Percentiles rank a stretch among this genome's conserved stretches.
phyloP scores from a whole-genome alignment of 2,888 invertebrate genomes.

The Dorcus parallelipipedus region DNA sequence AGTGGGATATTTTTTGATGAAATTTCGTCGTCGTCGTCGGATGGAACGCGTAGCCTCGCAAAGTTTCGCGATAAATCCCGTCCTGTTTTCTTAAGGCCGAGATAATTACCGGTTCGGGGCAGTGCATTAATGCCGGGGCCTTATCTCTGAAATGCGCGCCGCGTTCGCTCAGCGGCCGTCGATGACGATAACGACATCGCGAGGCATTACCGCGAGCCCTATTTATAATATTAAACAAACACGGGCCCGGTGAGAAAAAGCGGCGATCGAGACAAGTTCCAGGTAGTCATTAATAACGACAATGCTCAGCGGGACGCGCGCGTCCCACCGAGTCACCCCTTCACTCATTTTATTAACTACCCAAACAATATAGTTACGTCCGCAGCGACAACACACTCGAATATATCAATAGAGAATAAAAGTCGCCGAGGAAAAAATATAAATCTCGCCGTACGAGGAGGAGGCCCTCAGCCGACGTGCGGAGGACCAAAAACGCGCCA shows the following conservation, averaged over 20 bases:
- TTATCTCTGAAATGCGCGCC: no score
- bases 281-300: slow-evolving; percentile 35
- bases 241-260: slow-evolving; percentile 9
- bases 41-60: no score
- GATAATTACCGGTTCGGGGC: no score
- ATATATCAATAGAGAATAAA: slow-evolving; percentile 26
- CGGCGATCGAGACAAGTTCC: slow-evolving; percentile 21
- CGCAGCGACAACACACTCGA: slow-evolving; percentile 22
- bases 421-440: slow-evolving; percentile 20
- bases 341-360: slow-evolving; percentile 24
- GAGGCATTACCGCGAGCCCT: slow-evolving; percentile 4
- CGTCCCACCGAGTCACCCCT: slow-evolving; percentile 29
- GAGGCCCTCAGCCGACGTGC: not conserved
- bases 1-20: no score
- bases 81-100: no score
- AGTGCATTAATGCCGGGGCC: no score
- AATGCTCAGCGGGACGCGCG: slow-evolving; percentile 27
- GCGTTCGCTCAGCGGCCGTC: not conserved
- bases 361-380: slow-evolving; percentile 27
- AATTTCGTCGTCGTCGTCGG: no score
- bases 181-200: slow-evolving; percentile 7
- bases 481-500: slow-evolving; percentile 10
- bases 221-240: slow-evolving; percentile 15
- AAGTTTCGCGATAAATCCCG: no score
- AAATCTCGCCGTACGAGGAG: slow-evolving; percentile 12